These are phyloP conservation scores for Carpatolechia fugitivella DNA, from an alignment of 2,888 invertebrate species.

Conservation along the genomic window DNA sequence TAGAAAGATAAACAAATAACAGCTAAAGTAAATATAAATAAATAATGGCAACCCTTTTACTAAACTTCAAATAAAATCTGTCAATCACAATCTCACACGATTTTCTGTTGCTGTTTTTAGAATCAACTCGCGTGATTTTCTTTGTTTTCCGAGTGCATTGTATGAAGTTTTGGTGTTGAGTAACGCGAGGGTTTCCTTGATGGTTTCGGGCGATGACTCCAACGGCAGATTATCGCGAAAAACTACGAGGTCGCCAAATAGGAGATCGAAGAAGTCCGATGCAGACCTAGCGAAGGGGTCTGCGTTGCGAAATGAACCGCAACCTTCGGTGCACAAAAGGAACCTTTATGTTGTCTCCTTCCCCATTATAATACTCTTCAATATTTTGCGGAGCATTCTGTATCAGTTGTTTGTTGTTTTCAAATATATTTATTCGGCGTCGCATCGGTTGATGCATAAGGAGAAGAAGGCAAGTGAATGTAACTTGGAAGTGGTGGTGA, in stretches of 20 bases:
- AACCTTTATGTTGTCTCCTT: conserved; percentile 93
- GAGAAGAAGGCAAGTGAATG: conserved; percentile 77
- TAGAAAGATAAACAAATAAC: too few species aligned
- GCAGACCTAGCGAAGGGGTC: conserved; percentile 80
- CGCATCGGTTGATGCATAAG: conserved; percentile 86
- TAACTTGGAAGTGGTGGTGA: conserved; percentile 80
- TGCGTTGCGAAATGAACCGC: conserved; percentile 80
- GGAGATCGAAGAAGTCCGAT: conserved; percentile 82
- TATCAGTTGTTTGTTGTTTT: conserved; percentile 93
- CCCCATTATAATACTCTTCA: conserved; percentile 92
- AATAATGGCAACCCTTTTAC: conserved; percentile 1
- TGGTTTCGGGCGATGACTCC: conserved; percentile 80
- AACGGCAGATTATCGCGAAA: conserved; percentile 83
- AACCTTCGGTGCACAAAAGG: conserved; percentile 90
- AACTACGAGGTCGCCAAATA: conserved; percentile 82
- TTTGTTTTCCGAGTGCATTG: conserved; percentile 55
- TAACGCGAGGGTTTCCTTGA: conserved; percentile 69
- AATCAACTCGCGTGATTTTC: conserved; percentile 54
- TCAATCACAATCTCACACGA: conserved; percentile 10
- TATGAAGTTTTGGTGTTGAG: conserved; percentile 68
- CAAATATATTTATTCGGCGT: conserved; percentile 90
- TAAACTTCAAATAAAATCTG: conserved; percentile 16
- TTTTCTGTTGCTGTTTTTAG: conserved; percentile 48
- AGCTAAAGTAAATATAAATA: too few species aligned
- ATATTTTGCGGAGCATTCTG: conserved; percentile 88